Conservation (phyloP, 2,888 invertebrate genomes). For the Chymomyza caudatula region DNA sequence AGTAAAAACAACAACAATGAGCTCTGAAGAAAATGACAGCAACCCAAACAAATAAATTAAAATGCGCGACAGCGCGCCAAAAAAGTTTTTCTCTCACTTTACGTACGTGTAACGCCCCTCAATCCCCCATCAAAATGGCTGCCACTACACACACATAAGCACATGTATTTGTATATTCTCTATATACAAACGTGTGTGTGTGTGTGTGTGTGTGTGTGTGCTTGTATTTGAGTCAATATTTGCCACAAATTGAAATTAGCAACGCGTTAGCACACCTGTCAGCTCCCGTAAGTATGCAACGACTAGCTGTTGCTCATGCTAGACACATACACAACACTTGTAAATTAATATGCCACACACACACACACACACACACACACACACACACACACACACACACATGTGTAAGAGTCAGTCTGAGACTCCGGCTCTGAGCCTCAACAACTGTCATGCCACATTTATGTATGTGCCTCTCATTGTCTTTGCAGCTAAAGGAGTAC, state of each 20-base stretch:
- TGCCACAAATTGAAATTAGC: constrained; percentile 71
- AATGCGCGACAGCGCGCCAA: constrained; percentile 71
- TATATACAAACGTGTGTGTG: too few relatives aligned
- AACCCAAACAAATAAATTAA: constrained; percentile 73
- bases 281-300: constrained; percentile 15
- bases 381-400: constrained; percentile 38
- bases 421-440: too few relatives aligned
- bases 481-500: constrained; percentile 88
- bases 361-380: constrained; percentile 3
- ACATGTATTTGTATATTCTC: background rate
- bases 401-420: constrained; percentile 29
- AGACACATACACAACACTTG: constrained; percentile 59
- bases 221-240: constrained; percentile 63
- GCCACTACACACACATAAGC: background rate
- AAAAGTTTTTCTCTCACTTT: constrained; percentile 30
- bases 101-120: background rate
- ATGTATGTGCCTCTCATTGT: background rate
- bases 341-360: constrained; percentile 61
- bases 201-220: background rate
- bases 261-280: constrained; percentile 69
- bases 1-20: constrained; percentile 40
- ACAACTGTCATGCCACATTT: background rate
- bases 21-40: constrained; percentile 63
- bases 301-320: constrained; percentile 41
- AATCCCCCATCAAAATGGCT: background rate